A percentile compares a stretch with the other conserved stretches of the same genome.
These are phyloP conservation scores for Mactromeris polynyma DNA, from an alignment of 2,888 invertebrate species.

Conservation along the genomic window DNA sequence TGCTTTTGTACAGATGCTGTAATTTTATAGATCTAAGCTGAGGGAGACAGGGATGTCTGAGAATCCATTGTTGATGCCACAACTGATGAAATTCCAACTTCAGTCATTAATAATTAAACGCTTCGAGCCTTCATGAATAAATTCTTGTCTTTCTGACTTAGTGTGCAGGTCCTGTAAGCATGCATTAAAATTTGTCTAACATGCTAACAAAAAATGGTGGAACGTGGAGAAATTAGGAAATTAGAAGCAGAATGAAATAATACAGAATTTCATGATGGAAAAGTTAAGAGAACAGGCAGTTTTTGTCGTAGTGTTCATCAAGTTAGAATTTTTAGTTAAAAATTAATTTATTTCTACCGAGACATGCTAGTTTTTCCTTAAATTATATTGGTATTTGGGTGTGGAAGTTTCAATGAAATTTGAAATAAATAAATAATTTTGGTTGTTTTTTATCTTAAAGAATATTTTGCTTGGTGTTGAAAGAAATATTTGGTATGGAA, in stretches of 20 bases:
- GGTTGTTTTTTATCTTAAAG: neutral
- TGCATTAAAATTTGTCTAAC: neutral
- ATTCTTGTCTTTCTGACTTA: neutral
- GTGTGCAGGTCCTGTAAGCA: neutral
- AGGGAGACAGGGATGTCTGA: neutral
- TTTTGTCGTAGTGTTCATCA: neutral
- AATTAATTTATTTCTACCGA: no score
- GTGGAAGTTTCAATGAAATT: neutral
- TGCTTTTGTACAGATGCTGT: neutral
- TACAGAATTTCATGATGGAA: neutral
- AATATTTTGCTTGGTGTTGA: neutral
- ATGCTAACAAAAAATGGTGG: neutral
- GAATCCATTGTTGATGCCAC: conserved; percentile 1
- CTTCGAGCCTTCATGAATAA: neutral
- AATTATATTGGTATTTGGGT: neutral
- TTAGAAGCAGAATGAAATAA: neutral
- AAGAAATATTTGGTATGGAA: neutral
- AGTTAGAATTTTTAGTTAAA: neutral
- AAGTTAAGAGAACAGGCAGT: neutral
- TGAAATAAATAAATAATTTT: neutral
- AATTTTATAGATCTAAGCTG: neutral
- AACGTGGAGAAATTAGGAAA: neutral
- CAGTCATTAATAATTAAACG: neutral
- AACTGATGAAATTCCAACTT: neutral
- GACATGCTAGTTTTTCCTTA: neutral